A percentile compares a stretch with the other conserved stretches of the same genome.
These are phyloP conservation scores for Margaritifera margaritifera DNA, from an alignment of 2,888 invertebrate species.

Conservation along the genomic window DNA sequence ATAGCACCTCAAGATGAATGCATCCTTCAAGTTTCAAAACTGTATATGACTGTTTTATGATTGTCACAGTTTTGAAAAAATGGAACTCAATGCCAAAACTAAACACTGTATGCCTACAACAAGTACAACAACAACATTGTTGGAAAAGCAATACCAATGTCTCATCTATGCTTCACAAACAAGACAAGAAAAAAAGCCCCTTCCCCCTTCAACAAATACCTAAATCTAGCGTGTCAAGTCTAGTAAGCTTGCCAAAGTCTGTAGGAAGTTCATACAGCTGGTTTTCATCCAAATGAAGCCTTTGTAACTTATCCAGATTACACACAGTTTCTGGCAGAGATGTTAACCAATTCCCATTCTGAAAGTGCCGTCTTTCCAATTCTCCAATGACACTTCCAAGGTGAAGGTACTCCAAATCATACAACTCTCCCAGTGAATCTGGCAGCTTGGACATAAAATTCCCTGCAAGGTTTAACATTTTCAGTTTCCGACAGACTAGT, in stretches of 20 bases:
- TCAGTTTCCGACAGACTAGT: conserved; percentile 36
- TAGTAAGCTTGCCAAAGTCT: conserved; percentile 57
- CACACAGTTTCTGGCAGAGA: conserved; percentile 55
- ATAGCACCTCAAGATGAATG: no score
- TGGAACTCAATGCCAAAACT: no score
- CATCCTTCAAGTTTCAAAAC: no score
- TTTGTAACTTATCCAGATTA: conserved; percentile 44
- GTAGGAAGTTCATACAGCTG: conserved; percentile 56
- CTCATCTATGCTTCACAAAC: no score
- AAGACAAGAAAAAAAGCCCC: no score
- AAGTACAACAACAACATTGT: no score
- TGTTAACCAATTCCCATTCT: conserved; percentile 66
- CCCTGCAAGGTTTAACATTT: conserved; percentile 54
- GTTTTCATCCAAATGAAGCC: conserved; percentile 63
- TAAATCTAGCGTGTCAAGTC: conserved; percentile 59
- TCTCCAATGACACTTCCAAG: conserved; percentile 64
- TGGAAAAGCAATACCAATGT: no score
- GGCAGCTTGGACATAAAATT: conserved; percentile 61
- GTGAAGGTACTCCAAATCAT: conserved; percentile 51
- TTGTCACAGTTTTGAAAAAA: no score
- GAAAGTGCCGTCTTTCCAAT: conserved; percentile 59
- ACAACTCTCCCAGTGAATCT: conserved; percentile 52
- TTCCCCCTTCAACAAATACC: conserved; percentile 40
- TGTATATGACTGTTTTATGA: no score
- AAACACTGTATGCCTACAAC: no score